Base-by-base conservation (phyloP, 2,888 invertebrate species). In the Diadromus collaris region DNA sequence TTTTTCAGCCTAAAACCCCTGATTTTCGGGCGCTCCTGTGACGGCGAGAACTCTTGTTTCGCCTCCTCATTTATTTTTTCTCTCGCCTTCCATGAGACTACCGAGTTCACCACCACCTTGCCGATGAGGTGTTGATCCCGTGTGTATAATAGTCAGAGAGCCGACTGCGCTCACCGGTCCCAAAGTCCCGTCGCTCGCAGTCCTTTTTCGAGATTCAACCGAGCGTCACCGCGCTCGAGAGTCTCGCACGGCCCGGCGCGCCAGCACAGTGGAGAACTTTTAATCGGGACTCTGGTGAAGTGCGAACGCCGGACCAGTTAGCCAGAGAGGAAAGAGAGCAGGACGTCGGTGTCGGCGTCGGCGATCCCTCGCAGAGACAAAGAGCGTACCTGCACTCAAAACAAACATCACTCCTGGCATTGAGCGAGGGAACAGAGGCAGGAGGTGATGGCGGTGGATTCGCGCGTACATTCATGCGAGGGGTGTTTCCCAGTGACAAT, bases 301-400 rank as follows among this genome's bases (percentile, higher is more conserved):
- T 73, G 48, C 54, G 32, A 71, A 21, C 38, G 60, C 27, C 32
- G 46, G 27, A 69, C 29, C 21, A 19, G 74, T 69, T 44, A 41
- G 44, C 51, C n/a, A 44, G 51, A 19, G 58, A 48, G 68, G 68
- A 32, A 51, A 27, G 64, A 69, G 48, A 69, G 73, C 38, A 68
- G 61, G 61, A 65, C 64, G 72, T 54, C 80, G 56, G 75, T 58
- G 73, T 71, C 78, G 81, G 81, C 65, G 80, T 82, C 78, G 78
- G 79, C 71, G 75, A 81, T 77, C 86, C 84, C 83, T 81, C 65
- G 81, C 83, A 85, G 85, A 89, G 85, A 90, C 89, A 89, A 89
- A 89, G 85, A 83, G 82, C 85, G 84, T 88, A 89, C 88, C 89
- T 88, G 88, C 82, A 87, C 89, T 89, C 89, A 89, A 89, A 89